A percentile compares a stretch with the other conserved stretches of the same genome.
Evolutionary conservation across 2,888 invertebrate genomes (phyloP).

Genomic region (Fissipunctia ypsillon): DNA sequence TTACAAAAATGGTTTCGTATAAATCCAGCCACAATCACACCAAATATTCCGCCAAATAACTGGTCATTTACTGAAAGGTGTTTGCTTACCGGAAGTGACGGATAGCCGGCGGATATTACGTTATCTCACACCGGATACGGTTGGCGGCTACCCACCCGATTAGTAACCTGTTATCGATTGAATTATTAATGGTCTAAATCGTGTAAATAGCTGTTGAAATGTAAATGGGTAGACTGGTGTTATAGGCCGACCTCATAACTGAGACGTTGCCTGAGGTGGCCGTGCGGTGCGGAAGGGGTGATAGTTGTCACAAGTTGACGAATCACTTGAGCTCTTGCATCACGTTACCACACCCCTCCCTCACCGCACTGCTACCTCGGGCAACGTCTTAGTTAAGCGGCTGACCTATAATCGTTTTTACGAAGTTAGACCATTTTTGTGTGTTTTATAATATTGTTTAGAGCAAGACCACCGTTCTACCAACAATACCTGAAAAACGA

Average conservation of each 20-base stretch:
- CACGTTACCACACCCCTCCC: no score
- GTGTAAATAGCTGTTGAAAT: not conserved
- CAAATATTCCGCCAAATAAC: constrained; percentile 38
- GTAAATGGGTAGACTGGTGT: not conserved
- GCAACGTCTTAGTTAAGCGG: no score
- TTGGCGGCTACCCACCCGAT: constrained; percentile 66
- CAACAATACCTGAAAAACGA: not conserved
- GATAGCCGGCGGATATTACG: constrained; percentile 75
- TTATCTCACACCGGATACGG: constrained; percentile 76
- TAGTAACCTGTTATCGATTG: constrained; percentile 58
- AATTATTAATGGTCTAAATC: constrained; percentile 36
- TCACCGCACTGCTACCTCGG: no score
- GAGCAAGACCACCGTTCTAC: not conserved
- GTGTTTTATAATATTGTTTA: not conserved
- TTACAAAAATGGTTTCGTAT: not conserved
- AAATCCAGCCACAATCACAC: constrained; percentile 13
- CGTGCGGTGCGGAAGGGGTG: no score
- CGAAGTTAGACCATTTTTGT: not conserved
- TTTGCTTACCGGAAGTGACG: constrained; percentile 66
- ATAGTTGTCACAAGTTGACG: no score
- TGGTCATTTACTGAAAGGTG: constrained; percentile 42
- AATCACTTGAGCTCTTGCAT: no score
- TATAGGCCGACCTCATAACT: no score
- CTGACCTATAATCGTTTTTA: not conserved
- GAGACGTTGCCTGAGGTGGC: no score